phyloP scores from a whole-genome alignment of 2,113 vertebrate genomes.

The Aldabrachelys gigantea region DNA sequence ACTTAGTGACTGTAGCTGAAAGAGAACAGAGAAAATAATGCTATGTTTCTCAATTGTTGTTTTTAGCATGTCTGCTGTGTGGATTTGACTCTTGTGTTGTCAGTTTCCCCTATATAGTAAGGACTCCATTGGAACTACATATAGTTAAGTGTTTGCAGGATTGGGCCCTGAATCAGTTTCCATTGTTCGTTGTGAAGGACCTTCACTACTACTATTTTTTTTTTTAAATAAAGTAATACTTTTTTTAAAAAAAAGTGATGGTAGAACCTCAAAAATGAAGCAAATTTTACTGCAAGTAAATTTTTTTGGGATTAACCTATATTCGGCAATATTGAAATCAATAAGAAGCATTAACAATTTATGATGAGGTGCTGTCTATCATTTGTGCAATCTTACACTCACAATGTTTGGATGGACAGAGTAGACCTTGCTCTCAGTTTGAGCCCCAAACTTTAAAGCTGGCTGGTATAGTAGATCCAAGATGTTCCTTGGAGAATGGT shows the following conservation, averaged over 20 bases:
- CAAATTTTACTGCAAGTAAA: background rate
- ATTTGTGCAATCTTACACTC: background rate
- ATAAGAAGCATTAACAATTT: background rate
- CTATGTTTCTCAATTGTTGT: background rate
- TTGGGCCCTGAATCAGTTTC: too few species aligned
- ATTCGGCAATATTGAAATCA: background rate
- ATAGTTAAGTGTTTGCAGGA: too few species aligned
- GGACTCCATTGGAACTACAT: background rate
- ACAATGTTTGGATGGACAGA: background rate
- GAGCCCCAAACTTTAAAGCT: background rate
- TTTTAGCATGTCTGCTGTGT: background rate
- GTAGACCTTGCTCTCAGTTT: background rate
- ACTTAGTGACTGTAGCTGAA: background rate
- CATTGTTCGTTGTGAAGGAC: too few species aligned
- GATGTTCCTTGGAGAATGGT: background rate
- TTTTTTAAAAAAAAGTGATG: too few species aligned
- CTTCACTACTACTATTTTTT: too few species aligned
- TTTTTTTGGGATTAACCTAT: background rate
- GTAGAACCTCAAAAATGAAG: background rate
- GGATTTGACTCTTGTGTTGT: background rate
- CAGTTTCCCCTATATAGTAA: background rate
- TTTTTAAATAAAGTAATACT: background rate
- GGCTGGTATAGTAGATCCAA: background rate
- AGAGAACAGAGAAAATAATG: background rate
- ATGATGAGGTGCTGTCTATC: background rate